Base-by-base conservation (phyloP, 1,140 invertebrate genomes). In the Portunus trituberculatus region DNA sequence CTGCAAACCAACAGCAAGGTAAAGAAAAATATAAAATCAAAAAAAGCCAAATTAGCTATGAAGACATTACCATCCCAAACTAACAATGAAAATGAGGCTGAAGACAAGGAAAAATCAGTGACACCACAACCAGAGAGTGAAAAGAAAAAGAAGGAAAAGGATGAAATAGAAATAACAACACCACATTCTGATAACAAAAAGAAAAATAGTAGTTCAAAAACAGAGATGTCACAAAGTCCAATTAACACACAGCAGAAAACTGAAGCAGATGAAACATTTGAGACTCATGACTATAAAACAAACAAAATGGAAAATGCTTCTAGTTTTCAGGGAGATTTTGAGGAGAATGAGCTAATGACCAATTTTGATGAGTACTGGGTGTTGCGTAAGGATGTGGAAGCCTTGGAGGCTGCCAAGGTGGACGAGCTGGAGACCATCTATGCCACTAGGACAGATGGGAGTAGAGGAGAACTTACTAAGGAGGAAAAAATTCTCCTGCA, bases 301-400 rank as follows among this genome's bases (percentile, higher is more conserved):
- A 3, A 46, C 29, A 93, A 48, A 83, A 45, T 76, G 20, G n/a
- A n/a, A 2, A 0, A 76, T 76, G 67, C 12, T 8, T 76, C n/a
- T 7, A 76, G 67, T 20, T n/a, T 25, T 76, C 67, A 16, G 12
- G 20, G 45, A 16, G 89, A 20, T 28, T 94, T 94, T 91, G 87
- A 94, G 59, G 93, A 94, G 45, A 91, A 91, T 91, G 93, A 94
- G 16, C 1, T 94, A 16, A 94, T 94, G 93, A 94, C 93, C n/a
- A 32, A 91, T 32, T 94, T 48, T 91, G 93, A 94, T 3, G 93
- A 67, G 10, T 82, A 48, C 45, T 94, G 93, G 93, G 93, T 94
- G 67, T 6, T 48, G 88, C 52, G 76, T 12, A 39, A 83, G 32
- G 89, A 28, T 0, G 93, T 91, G 25, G 89, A 48, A 29, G 39